Base-by-base conservation (phyloP, 2,113 vertebrate species). In the Todiramphus saurophagus region DNA sequence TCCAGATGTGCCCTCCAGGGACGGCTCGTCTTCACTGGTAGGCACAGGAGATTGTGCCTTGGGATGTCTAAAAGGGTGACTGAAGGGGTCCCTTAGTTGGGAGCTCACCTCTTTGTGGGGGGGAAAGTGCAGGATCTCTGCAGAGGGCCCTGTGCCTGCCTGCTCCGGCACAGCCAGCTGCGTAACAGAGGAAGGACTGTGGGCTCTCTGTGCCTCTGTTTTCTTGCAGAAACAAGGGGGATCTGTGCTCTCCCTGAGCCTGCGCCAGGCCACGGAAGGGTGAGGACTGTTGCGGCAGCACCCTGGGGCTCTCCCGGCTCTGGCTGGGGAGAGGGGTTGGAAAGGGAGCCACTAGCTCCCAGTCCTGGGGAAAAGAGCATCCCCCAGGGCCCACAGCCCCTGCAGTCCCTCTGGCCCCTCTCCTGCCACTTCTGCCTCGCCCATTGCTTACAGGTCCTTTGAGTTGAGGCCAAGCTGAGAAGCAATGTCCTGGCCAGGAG, bases 151-250 rank as follows among this genome's bases (percentile, higher is more conserved):
- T 50, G 41, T 43, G 83, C 60, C 72, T 3, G 2, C 60, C 55
- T 19, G 87, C 43, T 56, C 69, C 0, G 0, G 75, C 41, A 2
- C 88, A 88, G 85, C 68, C 82, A 53, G 78, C 2, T 0, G 73
- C 35, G 4, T 56, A 88, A 96, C 93, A 97, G 92, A 95, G 85
- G 59, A 55, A 70, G 68, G 83, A 90, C 92, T 94, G 93, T 95
- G 78, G 58, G 8, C 55, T 8, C 83, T 94, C 85, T 90, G 89
- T 89, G 86, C 76, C 75, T 80, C 78, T 94, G 12, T 94, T 94
- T 94, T 96, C 68, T n/a, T 39, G 30, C 64, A 28, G 85, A 58
- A 96, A 97, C 96, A 97, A 97, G 72, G 85, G 24, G 20, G 11
- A 64, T 93, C 80, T 96, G 93, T 95, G 86, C 92, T 86, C 68